phyloP scores from a whole-genome alignment of 2,797 vertebrate genomes.

The Siniperca scherzeri region DNA sequence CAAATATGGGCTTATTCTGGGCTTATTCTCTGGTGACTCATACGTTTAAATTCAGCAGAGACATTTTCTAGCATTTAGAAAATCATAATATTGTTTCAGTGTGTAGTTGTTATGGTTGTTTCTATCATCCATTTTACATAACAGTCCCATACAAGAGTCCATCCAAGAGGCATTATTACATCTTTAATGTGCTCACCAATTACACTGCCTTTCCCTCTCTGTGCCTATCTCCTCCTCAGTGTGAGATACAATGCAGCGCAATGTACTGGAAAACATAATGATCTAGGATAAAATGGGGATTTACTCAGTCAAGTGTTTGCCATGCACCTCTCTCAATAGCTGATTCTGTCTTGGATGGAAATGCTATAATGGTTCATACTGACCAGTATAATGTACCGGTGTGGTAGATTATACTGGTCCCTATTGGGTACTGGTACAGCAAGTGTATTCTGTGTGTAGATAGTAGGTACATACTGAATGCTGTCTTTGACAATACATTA shows the following conservation, averaged over 20 bases:
- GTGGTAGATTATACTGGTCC: background rate
- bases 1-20: constrained; percentile 50
- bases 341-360: constrained; percentile 17
- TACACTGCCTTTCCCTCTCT: constrained; percentile 33
- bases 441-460: background rate
- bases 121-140: constrained; percentile 35
- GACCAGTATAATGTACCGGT: constrained; percentile 4
- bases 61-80: constrained; percentile 40
- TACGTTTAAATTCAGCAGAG: constrained; percentile 28
- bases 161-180: constrained; percentile 44
- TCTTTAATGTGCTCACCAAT: constrained; percentile 39
- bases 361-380: background rate
- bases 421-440: background rate
- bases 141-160: constrained; percentile 9
- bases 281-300: constrained; percentile 45
- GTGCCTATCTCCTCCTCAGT: constrained; percentile 29
- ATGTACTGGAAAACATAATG: constrained; percentile 63
- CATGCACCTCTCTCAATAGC: constrained; percentile 10
- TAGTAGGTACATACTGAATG: background rate
- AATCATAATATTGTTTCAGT: constrained; percentile 42
- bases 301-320: constrained; percentile 51
- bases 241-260: constrained; percentile 32
- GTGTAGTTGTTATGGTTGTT: constrained; percentile 41
- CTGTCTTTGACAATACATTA: background rate
- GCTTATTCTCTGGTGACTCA: constrained; percentile 48